A percentile compares a stretch with the other conserved stretches of the same genome.
These are phyloP conservation scores for Brenthis daphne DNA, from an alignment of 2,888 invertebrate species.

Conservation along the genomic window DNA sequence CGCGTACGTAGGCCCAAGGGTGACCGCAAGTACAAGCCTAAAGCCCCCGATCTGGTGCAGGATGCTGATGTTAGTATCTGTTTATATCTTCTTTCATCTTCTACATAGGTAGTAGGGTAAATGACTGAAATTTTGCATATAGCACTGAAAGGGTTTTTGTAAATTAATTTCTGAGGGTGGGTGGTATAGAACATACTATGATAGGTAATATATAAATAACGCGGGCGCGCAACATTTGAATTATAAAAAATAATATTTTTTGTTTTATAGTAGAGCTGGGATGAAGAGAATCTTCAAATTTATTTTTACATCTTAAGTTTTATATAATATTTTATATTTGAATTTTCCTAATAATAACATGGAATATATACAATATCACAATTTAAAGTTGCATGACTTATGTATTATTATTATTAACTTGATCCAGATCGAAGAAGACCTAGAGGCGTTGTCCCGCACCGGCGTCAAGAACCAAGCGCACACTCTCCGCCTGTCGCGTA, in stretches of 20 bases:
- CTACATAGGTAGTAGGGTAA: neutral
- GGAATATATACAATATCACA: no score
- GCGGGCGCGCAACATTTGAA: no score
- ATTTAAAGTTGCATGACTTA: no score
- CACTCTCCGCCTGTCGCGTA: slow-evolving; percentile 92
- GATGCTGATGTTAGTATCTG: slow-evolving; percentile 72
- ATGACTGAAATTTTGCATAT: no score
- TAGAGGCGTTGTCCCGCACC: slow-evolving; percentile 88
- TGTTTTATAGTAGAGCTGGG: no score
- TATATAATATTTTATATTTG: neutral
- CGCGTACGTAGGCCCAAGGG: slow-evolving; percentile 58
- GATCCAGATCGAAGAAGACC: slow-evolving; percentile 91
- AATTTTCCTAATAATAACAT: neutral
- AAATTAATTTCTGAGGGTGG: no score
- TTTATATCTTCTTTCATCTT: neutral
- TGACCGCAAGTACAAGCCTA: slow-evolving; percentile 69
- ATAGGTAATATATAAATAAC: no score
- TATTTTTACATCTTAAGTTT: neutral
- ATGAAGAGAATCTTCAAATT: no score
- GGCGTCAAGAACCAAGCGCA: slow-evolving; percentile 95
- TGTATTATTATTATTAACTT: no score
- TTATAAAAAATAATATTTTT: no score
- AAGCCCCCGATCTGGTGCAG: slow-evolving; percentile 66
- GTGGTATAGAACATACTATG: no score
- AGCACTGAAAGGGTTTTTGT: no score